Conservation (phyloP, 23 tunicate species). For the Ascidia mentula region DNA sequence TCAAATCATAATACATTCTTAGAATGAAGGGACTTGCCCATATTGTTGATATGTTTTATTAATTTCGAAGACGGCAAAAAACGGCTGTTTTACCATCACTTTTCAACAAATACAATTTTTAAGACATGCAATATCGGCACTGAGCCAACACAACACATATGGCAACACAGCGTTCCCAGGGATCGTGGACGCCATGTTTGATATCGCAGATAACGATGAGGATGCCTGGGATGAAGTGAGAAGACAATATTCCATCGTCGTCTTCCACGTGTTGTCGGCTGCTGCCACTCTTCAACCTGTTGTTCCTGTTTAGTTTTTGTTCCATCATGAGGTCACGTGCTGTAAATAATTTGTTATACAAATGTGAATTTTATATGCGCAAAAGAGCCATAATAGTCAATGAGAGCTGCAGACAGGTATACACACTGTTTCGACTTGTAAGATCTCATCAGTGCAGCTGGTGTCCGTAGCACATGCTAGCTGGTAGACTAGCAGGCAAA, state of each 20-base stretch:
- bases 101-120: not conserved
- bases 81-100: too few species aligned
- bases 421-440: too few species aligned
- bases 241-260: slow-evolving; percentile 74
- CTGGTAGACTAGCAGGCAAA: too few species aligned
- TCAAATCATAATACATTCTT: slow-evolving; percentile 55
- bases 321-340: too few species aligned
- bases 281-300: slow-evolving; percentile 57
- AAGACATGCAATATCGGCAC: slow-evolving; percentile 45
- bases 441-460: too few species aligned
- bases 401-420: too few species aligned
- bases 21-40: slow-evolving; percentile 30
- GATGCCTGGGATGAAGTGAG: slow-evolving; percentile 45
- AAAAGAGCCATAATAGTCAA: too few species aligned
- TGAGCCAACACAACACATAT: slow-evolving; percentile 46
- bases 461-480: too few species aligned
- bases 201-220: slow-evolving; percentile 16
- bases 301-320: slow-evolving; percentile 32
- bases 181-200: slow-evolving; percentile 41
- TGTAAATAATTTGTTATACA: too few species aligned
- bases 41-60: too few species aligned
- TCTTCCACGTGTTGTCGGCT: slow-evolving; percentile 74
- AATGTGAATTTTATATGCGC: too few species aligned
- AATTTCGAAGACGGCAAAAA: too few species aligned
- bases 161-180: slow-evolving; percentile 46